These are phyloP conservation scores for Phorcus lineatus DNA, from an alignment of 2,888 invertebrate species.

Conservation along the genomic window DNA sequence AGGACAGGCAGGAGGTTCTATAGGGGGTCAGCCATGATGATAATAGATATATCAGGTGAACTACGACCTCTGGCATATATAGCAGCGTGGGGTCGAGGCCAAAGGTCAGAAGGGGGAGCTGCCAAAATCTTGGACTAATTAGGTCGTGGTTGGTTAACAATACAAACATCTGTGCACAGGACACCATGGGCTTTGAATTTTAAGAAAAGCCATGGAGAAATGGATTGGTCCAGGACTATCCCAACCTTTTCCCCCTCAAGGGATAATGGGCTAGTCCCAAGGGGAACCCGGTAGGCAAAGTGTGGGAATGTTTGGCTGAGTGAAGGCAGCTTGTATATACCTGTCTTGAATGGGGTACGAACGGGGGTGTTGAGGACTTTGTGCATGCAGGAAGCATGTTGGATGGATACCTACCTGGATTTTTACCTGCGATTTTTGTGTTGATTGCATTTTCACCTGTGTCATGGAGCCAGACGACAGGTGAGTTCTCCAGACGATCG, in stretches of 20 bases:
- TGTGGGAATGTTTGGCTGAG: background rate
- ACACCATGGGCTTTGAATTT: background rate
- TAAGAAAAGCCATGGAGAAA: background rate
- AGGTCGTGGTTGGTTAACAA: background rate
- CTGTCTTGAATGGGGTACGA: background rate
- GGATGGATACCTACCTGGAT: background rate
- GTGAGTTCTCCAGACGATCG: background rate
- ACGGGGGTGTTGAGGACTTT: background rate
- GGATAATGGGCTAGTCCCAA: background rate
- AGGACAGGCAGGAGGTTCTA: no score
- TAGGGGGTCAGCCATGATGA: no score
- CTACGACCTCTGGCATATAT: no score
- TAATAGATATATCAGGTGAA: no score
- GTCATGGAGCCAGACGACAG: background rate
- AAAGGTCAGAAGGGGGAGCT: background rate
- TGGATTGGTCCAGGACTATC: background rate
- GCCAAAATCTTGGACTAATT: background rate
- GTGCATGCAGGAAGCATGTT: background rate
- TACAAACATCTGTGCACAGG: background rate
- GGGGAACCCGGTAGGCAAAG: background rate
- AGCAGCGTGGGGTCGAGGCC: background rate
- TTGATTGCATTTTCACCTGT: background rate
- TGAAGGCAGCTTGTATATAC: background rate
- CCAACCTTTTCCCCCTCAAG: background rate
- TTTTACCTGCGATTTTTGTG: background rate